Conservation (phyloP, 2,113 vertebrate species). For the Nothoprocta perdicaria region DNA sequence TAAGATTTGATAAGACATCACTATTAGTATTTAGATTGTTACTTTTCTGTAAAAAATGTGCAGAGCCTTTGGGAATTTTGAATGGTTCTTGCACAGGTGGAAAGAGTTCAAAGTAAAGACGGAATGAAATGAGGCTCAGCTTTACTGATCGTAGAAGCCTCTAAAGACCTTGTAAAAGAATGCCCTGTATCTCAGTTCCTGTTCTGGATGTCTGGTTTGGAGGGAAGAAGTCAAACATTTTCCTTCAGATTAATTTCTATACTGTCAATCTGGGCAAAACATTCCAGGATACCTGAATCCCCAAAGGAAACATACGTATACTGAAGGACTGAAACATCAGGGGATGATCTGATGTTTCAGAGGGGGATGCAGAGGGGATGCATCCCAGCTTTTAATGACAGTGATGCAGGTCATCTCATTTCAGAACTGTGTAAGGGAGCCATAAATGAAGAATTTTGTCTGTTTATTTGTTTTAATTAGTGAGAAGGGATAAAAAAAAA, state of each 20-base stretch:
- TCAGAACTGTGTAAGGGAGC: not conserved
- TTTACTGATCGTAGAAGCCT: not conserved
- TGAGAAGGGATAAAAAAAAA: not conserved
- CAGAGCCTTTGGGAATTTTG: not conserved
- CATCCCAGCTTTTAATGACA: not conserved
- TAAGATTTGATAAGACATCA: not conserved
- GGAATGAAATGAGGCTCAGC: not conserved
- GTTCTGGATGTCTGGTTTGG: not conserved
- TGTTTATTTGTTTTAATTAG: not conserved
- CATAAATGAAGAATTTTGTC: not conserved
- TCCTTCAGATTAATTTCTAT: not conserved
- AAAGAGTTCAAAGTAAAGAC: not conserved
- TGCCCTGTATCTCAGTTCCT: not conserved
- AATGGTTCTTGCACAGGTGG: accelerated
- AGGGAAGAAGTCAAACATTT: not conserved
- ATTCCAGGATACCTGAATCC: not conserved
- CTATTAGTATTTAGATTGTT: not conserved
- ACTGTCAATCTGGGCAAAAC: not conserved
- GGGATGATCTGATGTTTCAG: not conserved
- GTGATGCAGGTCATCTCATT: not conserved
- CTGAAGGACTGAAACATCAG: not conserved
- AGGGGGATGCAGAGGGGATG: not conserved
- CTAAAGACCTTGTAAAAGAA: not conserved
- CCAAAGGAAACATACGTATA: not conserved
- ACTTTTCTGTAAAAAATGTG: not conserved